Base-by-base conservation (phyloP, 2,888 invertebrate species). In the Leptinotarsa rubiginosa region DNA sequence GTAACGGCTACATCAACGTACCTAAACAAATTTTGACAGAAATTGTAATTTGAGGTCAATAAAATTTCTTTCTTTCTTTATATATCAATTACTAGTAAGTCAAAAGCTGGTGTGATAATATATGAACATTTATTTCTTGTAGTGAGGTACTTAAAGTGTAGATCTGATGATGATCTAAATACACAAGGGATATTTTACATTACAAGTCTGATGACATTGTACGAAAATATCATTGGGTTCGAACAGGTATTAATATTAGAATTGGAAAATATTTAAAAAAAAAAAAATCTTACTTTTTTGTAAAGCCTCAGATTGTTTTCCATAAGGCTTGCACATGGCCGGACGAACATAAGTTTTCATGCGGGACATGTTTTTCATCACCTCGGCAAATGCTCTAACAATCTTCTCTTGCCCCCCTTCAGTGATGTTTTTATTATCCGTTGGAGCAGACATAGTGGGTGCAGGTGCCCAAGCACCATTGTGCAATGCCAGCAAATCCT, bases 321-420 rank as follows among this genome's bases (percentile, higher is more conserved):
- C 96, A 87, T 96, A 96, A 25, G 96, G 96, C 88, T 96, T 96
- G 87, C 95, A 96, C 96, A 96, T 96, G 75, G 96, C 93, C 77
- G 95, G 96, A 73, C 95, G 91, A 82, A 96, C 95, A 85, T 95
- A 96, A 67, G 95, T 94, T 86, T 96, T 95, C 95, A 96, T 96
- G 84, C 95, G 92, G 81, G 93, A 93, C 93, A 96, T 93, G 88
- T 96, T 96, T 84, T 95, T 94, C 92, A 96, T 95, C 65, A 96
- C 92, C 88, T 96, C 95, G 0, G 93, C 92, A 88, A 96, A 96
- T 20, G 95, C 94, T 76, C 95, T 90, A 75, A 96, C 94, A 76
- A 96, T 95, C 83, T 96, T 95, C 87, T 96, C 96, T 87, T 95
- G 95, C 0, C 95, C 95, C 65, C 91, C 90, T 83, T 87, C 88